Evolutionary conservation across 2,888 invertebrate species (phyloP).

Genomic region (Euspilapteryx auroguttella): DNA sequence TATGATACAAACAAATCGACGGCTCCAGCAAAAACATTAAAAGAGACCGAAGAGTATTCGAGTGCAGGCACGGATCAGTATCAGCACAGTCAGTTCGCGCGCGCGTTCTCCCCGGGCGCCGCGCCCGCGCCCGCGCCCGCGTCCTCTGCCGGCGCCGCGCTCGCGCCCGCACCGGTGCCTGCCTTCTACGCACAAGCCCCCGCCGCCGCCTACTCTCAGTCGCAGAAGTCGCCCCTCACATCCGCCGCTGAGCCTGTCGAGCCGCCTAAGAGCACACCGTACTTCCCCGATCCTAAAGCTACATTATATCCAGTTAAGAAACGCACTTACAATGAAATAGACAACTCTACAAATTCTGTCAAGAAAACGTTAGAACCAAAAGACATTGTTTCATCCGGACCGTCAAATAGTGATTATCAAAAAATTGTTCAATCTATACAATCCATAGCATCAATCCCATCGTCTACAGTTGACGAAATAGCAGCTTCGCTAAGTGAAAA

Average conservation of each 20-base stretch:
- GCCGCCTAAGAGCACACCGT: conserved; percentile 18
- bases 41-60: too few relatives aligned
- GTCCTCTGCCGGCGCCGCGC: conserved; percentile 58
- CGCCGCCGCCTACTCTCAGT: conserved; percentile 32
- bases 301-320: conserved; percentile 66
- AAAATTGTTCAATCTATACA: conserved; percentile 21
- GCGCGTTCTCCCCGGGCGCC: conserved; percentile 49
- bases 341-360: conserved; percentile 21
- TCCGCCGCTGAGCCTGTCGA: conserved; percentile 14
- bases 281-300: conserved; percentile 26
- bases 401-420: conserved; percentile 24
- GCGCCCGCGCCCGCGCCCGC: conserved; percentile 42
- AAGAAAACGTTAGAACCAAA: conserved; percentile 22
- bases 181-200: conserved; percentile 59
- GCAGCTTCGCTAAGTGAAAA: conserved; percentile 41
- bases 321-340: conserved; percentile 60
- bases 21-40: too few relatives aligned
- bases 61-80: too few relatives aligned
- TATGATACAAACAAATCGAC: conserved; percentile 51
- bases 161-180: conserved; percentile 62
- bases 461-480: conserved; percentile 41
- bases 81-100: too few relatives aligned
- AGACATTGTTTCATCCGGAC: conserved; percentile 12
- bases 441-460: conserved; percentile 13
- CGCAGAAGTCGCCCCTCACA: conserved; percentile 25